Percentiles rank a stretch among this genome's conserved stretches.
Conservation (phyloP, 2,888 invertebrate species). For the Erpobdella octoculata region DNA sequence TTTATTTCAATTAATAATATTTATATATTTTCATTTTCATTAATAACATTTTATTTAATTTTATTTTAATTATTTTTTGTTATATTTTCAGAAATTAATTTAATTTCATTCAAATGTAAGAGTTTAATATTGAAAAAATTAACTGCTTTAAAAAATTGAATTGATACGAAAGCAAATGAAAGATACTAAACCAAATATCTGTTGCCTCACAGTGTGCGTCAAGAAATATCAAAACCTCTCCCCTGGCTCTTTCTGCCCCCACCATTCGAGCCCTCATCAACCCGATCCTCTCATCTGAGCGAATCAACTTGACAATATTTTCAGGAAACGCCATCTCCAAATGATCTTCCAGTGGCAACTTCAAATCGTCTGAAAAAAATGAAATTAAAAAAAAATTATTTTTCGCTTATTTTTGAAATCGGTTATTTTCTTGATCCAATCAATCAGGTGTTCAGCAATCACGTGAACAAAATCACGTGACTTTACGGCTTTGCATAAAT, state of each 20-base stretch:
- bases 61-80: too few relatives aligned
- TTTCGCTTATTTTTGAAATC: not conserved
- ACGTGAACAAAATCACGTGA: too few relatives aligned
- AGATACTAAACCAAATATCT: slow-evolving; percentile 42
- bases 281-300: slow-evolving; percentile 71
- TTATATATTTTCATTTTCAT: too few relatives aligned
- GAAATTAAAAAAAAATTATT: not conserved
- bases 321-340: slow-evolving; percentile 55
- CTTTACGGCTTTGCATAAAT: too few relatives aligned
- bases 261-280: slow-evolving; percentile 80
- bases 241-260: slow-evolving; percentile 70
- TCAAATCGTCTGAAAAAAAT: slow-evolving; percentile 10
- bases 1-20: too few relatives aligned
- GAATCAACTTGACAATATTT: slow-evolving; percentile 63
- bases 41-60: too few relatives aligned
- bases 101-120: too few relatives aligned
- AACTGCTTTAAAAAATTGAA: too few relatives aligned
- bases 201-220: slow-evolving; percentile 52
- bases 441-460: too few relatives aligned
- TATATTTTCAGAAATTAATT: too few relatives aligned
- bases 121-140: too few relatives aligned
- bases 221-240: slow-evolving; percentile 52
- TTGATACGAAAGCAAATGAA: too few relatives aligned
- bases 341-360: slow-evolving; percentile 48
- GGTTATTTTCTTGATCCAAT: not conserved